Conservation (phyloP, 2,888 invertebrate species). For the Lasioglossum lativentre region DNA sequence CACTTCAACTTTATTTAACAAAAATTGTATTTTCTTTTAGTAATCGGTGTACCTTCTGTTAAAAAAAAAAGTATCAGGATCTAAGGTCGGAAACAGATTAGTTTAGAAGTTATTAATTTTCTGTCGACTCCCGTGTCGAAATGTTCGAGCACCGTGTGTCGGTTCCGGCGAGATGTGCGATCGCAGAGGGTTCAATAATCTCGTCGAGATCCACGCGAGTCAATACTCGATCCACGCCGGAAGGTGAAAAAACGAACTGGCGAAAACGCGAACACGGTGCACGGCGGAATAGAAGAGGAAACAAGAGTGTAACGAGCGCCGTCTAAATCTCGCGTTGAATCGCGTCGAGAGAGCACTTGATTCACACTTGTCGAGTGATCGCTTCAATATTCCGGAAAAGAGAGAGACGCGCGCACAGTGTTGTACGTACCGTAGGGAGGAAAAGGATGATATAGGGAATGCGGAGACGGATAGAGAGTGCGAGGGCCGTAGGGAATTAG, state of each 20-base stretch:
- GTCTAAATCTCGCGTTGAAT: conserved; percentile 20
- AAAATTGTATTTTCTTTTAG: no score
- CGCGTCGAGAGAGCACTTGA: conserved; percentile 41
- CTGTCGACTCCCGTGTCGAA: background rate
- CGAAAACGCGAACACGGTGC: background rate
- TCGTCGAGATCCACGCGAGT: background rate
- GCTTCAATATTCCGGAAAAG: conserved; percentile 48
- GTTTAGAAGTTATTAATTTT: background rate
- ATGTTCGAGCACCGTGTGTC: background rate
- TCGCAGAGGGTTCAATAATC: conserved; percentile 4
- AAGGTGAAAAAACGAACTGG: background rate
- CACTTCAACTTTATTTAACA: no score
- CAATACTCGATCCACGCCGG: conserved; percentile 5
- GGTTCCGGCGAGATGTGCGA: background rate
- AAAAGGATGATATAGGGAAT: conserved; percentile 17
- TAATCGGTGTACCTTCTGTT: no score
- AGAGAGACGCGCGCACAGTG: conserved; percentile 35
- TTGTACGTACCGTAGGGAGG: background rate
- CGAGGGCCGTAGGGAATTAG: conserved; percentile 31
- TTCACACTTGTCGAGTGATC: conserved; percentile 40
- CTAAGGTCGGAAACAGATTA: background rate
- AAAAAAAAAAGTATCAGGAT: no score
- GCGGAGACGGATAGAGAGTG: conserved; percentile 15
- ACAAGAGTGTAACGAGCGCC: conserved; percentile 13
- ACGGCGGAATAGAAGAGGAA: conserved; percentile 13